Evolutionary conservation across 2,113 vertebrate genomes (phyloP).

Genomic region (Labeo rohita): DNA sequence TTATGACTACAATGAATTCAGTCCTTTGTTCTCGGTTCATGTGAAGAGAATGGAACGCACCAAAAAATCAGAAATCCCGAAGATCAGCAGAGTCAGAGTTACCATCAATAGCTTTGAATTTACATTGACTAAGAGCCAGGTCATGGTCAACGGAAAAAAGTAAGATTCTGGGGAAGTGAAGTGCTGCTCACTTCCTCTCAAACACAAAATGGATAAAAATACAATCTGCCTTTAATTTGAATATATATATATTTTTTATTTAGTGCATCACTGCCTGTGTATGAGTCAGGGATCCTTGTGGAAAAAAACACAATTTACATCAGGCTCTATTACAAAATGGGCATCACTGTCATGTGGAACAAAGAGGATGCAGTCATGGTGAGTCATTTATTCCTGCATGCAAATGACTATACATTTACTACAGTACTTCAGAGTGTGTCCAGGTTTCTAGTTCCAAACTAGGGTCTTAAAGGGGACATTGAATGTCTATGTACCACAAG

Average conservation of each 20-base stretch:
- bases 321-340: slow-evolving; percentile 84
- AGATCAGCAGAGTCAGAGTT: slow-evolving; percentile 75
- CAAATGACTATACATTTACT: too few relatives aligned
- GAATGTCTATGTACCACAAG: too few relatives aligned
- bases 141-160: slow-evolving; percentile 78
- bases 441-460: too few relatives aligned
- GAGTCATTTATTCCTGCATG: slow-evolving; percentile 41
- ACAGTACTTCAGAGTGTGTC: too few relatives aligned
- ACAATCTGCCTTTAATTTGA: neutral
- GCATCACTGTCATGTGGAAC: slow-evolving; percentile 71
- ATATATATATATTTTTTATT: neutral
- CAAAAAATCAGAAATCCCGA: slow-evolving; percentile 55
- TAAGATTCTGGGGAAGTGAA: slow-evolving; percentile 67
- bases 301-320: slow-evolving; percentile 81
- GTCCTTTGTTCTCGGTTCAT: slow-evolving; percentile 87
- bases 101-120: slow-evolving; percentile 77
- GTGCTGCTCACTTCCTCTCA: too few relatives aligned
- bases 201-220: neutral
- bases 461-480: too few relatives aligned
- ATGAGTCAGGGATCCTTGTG: slow-evolving; percentile 81
- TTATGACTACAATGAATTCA: slow-evolving; percentile 83
- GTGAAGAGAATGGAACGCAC: slow-evolving; percentile 70
- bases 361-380: slow-evolving; percentile 86
- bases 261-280: slow-evolving; percentile 74
- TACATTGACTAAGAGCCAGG: slow-evolving; percentile 71